phyloP scores from a whole-genome alignment of 2,797 vertebrate genomes.

The Schizopygopsis malacanthus region DNA sequence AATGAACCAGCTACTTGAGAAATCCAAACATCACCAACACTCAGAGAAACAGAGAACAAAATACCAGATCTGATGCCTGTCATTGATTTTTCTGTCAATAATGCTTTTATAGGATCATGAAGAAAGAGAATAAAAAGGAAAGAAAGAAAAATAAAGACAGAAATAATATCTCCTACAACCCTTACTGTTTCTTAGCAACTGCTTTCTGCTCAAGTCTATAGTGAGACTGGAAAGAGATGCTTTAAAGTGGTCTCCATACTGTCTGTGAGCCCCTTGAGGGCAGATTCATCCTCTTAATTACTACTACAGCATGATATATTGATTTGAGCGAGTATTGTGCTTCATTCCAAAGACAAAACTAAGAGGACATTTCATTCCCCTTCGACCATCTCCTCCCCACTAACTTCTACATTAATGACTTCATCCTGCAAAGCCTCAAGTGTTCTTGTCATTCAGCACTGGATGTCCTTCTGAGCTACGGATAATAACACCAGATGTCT shows the following conservation, averaged over 20 bases:
- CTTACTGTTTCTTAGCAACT: slow-evolving; percentile 82
- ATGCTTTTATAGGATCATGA: slow-evolving; percentile 48
- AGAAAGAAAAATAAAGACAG: slow-evolving; percentile 21
- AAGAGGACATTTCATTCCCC: slow-evolving; percentile 48
- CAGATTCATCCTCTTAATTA: slow-evolving; percentile 54
- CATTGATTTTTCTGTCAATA: background rate
- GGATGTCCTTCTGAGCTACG: slow-evolving; percentile 11
- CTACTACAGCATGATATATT: slow-evolving; percentile 53
- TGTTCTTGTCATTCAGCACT: slow-evolving; percentile 25
- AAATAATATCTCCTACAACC: slow-evolving; percentile 69
- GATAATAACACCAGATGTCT: slow-evolving; percentile 10
- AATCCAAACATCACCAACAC: background rate
- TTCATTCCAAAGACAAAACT: slow-evolving; percentile 54
- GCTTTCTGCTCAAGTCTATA: slow-evolving; percentile 68
- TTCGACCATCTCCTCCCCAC: slow-evolving; percentile 35
- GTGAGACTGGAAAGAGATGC: slow-evolving; percentile 52
- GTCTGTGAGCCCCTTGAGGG: slow-evolving; percentile 61
- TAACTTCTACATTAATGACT: slow-evolving; percentile 25
- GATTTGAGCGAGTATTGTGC: slow-evolving; percentile 64
- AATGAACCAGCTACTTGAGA: background rate
- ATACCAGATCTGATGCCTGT: background rate
- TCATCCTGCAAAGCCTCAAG: slow-evolving; percentile 22
- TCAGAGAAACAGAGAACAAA: background rate
- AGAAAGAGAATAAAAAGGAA: slow-evolving; percentile 25
- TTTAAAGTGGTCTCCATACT: slow-evolving; percentile 63